These are phyloP conservation scores for Notamacropus eugenii DNA, from an alignment of 2,797 vertebrate genomes.

Conservation along the genomic window DNA sequence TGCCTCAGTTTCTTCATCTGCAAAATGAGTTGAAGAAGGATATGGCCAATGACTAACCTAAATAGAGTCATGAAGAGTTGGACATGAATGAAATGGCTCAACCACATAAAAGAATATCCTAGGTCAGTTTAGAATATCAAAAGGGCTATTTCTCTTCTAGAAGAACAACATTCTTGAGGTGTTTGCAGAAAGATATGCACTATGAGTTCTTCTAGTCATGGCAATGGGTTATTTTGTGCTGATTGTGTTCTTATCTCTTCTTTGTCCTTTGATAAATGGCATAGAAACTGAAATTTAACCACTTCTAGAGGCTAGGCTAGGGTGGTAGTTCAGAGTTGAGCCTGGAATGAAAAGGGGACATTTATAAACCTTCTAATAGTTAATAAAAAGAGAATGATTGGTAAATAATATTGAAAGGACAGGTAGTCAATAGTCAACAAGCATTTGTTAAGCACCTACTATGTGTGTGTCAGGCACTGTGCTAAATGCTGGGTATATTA, in stretches of 20 bases:
- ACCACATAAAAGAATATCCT: neutral
- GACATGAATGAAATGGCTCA: neutral
- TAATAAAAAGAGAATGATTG: neutral
- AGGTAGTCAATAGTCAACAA: neutral
- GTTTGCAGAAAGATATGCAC: neutral
- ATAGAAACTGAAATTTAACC: neutral
- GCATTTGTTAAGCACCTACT: neutral
- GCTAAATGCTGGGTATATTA: neutral
- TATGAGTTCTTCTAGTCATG: neutral
- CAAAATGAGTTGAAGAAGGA: neutral
- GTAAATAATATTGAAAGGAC: neutral
- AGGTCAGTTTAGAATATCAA: neutral
- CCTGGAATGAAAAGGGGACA: neutral
- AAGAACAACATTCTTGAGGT: neutral
- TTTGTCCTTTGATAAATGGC: neutral
- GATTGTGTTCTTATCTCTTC: neutral
- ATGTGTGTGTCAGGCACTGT: neutral
- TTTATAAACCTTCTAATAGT: neutral
- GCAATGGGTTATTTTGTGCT: neutral
- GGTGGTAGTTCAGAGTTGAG: neutral
- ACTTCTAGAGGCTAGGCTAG: neutral
- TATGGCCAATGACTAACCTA: neutral
- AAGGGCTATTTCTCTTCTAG: neutral
- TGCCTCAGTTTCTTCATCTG: neutral
- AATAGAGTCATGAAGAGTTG: neutral